phyloP scores from a whole-genome alignment of 2,888 invertebrate genomes.

The Phasia obesa region DNA sequence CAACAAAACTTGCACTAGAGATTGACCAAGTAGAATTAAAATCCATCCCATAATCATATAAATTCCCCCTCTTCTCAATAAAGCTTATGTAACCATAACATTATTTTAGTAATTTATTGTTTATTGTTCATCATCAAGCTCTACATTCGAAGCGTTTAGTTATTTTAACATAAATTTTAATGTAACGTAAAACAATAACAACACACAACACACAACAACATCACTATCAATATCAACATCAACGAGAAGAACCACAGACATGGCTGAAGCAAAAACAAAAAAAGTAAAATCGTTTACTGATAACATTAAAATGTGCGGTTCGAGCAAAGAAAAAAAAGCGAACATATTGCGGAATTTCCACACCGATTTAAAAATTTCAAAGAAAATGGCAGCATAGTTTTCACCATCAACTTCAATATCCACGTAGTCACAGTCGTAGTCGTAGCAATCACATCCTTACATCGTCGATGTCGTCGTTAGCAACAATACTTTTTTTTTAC shows the following conservation, averaged over 20 bases:
- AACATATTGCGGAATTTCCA: conserved; percentile 22
- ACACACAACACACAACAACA: neutral
- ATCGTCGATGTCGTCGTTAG: neutral
- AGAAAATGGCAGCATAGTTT: neutral
- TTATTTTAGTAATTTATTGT: conserved; percentile 27
- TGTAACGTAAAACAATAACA: conserved; percentile 9
- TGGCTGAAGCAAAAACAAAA: neutral
- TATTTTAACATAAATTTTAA: conserved; percentile 38
- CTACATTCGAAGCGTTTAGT: conserved; percentile 6
- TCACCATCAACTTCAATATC: conserved; percentile 3
- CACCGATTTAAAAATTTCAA: conserved; percentile 20
- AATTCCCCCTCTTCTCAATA: neutral
- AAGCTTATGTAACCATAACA: neutral
- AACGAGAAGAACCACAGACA: neutral
- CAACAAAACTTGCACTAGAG: neutral
- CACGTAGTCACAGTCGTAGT: conserved; percentile 1
- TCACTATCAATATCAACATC: neutral
- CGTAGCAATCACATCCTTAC: conserved; percentile 27
- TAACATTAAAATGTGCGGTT: conserved; percentile 27
- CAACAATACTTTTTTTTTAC: neutral
- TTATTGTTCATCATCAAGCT: conserved; percentile 28
- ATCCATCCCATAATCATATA: neutral
- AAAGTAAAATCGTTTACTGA: conserved; percentile 44
- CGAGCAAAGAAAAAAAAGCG: no score
- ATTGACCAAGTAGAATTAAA: conserved; percentile 10